Evolutionary conservation across 2,888 invertebrate species (phyloP), one percentile per base, ranked within the genome.

Genomic region (Helicoverpa assulta): DNA sequence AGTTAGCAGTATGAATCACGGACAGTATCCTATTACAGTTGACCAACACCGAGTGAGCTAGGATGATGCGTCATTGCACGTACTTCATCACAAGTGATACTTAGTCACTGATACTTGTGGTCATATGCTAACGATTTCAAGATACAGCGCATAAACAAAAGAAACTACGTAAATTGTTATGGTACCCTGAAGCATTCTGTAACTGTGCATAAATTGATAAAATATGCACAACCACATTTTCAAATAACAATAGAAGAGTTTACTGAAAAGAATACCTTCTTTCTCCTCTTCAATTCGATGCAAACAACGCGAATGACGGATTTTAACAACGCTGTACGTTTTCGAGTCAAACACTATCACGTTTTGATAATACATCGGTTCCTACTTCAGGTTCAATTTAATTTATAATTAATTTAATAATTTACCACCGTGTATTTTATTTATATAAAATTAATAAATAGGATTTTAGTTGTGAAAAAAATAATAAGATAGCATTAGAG

Each of bases 231-330:
- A 61, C 14, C 5, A 19, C 12, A 43, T 40, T 18, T 18, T 51
- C 43, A 52, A 47, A 62, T 43, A 6, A 21, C 40, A 70, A 37
- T 52, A 61, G 33, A 16, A 19, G 26, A 55, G 56, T 26, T 37
- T 63, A 19, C 50, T 14, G 58, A 55, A 67, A 66, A 18, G 51
- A 26, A 55, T 87, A 92, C 92, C 92, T 92, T 92, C 91, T 81
- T 85, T 91, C 86, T 94, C 94, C 86, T 94, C 94, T 76, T 89
- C 86, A 67, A 94, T 94, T 18, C 93, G 88, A 81, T 93, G 92
- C 74, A 94, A 90, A 82, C 88, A 93, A 66, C 92, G 89, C 7
- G 92, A 92, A 84, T 94, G 94, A 10, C 87, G 87, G 69, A 95
- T 93, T 89, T 92, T 91, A 67, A 94, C 87, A 82, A 95, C 86